Evolutionary conservation across 2,888 invertebrate species (phyloP).

Genomic region (Euzetes globulus): DNA sequence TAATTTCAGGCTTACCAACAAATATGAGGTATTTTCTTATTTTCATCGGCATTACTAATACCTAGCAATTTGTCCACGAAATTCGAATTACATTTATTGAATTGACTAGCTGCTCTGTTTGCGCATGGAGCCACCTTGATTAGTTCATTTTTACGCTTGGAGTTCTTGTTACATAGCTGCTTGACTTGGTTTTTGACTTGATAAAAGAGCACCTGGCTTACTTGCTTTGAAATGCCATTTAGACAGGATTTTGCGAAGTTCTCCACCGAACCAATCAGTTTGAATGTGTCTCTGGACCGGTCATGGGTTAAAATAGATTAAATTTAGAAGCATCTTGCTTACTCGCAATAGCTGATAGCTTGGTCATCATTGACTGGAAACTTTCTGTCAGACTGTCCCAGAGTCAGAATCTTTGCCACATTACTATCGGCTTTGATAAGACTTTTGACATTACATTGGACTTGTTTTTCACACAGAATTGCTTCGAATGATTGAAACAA

Average conservation of each 20-base stretch:
- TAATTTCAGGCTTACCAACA: not conserved
- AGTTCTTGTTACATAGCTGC: not conserved
- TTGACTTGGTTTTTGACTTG: not conserved
- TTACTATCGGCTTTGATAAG: not conserved
- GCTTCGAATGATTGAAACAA: not conserved
- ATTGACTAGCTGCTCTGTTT: not conserved
- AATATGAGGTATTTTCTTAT: not conserved
- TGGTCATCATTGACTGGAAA: not conserved
- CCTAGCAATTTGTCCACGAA: not conserved
- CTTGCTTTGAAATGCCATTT: not conserved
- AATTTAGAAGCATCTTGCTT: not conserved
- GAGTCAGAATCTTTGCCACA: conserved; percentile 4
- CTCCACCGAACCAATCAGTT: not conserved
- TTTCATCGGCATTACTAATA: not conserved
- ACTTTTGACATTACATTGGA: not conserved
- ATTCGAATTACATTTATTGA: not conserved
- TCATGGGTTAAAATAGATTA: no score
- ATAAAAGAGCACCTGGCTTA: not conserved
- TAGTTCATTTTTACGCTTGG: not conserved
- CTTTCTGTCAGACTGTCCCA: not conserved
- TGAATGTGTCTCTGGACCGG: not conserved
- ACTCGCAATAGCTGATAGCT: not conserved
- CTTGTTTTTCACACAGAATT: not conserved
- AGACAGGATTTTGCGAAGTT: not conserved
- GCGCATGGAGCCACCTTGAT: not conserved